Percentiles rank a stretch among this genome's conserved stretches.
phyloP scores from a whole-genome alignment of 2,797 vertebrate species.

The Anguilla megastoma region DNA sequence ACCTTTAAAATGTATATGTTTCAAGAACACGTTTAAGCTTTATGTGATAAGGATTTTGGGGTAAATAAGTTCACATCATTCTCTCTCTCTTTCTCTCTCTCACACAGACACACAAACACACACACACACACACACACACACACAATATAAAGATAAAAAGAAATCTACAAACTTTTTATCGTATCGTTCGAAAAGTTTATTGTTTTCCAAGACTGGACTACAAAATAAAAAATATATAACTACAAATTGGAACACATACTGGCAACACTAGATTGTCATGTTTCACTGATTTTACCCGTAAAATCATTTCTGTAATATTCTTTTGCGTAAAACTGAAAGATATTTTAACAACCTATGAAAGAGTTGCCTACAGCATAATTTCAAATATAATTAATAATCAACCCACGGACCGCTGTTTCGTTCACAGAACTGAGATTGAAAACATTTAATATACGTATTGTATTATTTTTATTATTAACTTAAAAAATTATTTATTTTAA shows the following conservation, averaged over 20 bases:
- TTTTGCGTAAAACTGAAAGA: neutral
- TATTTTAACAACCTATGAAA: neutral
- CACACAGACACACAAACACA: too few species aligned
- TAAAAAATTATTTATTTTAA: neutral
- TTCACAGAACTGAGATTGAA: neutral
- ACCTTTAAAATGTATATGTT: too few species aligned
- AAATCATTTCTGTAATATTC: neutral
- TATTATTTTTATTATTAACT: neutral
- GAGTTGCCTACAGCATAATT: neutral
- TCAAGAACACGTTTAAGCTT: too few species aligned
- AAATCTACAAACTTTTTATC: neutral
- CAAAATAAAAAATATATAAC: neutral
- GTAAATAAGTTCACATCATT: too few species aligned
- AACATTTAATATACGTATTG: neutral
- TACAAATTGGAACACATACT: too few species aligned
- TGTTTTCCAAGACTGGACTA: neutral
- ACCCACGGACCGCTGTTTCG: neutral
- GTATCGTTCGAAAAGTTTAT: too few species aligned
- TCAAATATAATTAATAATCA: neutral
- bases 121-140: too few species aligned
- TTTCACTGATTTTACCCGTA: neutral
- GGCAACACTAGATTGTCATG: too few species aligned
- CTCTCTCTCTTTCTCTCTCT: too few species aligned
- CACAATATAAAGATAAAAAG: too few species aligned
- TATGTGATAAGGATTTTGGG: too few species aligned